Conservation (phyloP, 2,797 vertebrate species). For the Typhlichthys eigenmanni region DNA sequence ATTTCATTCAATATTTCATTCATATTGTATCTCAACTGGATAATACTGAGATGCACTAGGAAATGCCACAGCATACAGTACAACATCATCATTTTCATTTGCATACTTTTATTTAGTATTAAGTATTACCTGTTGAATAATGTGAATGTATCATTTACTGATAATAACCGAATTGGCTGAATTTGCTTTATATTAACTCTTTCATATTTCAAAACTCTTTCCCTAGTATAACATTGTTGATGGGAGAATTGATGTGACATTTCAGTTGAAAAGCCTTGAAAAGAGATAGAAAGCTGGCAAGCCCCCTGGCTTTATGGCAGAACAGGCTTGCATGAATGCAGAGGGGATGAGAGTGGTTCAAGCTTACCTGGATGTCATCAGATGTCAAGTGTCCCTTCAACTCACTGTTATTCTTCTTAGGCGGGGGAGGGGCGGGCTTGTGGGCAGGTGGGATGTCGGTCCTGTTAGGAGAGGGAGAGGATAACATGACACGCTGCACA, state of each 20-base stretch:
- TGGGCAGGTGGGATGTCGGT: conserved; percentile 84
- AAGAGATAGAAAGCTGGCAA: neutral
- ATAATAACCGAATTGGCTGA: neutral
- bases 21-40: too few species aligned
- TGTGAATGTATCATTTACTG: neutral
- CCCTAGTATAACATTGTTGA: neutral
- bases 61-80: too few species aligned
- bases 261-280: neutral
- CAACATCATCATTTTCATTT: too few species aligned
- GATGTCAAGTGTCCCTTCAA: conserved; percentile 84
- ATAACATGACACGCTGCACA: conserved; percentile 72
- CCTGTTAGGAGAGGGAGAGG: conserved; percentile 78
- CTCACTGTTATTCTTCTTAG: conserved; percentile 84
- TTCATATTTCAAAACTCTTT: neutral
- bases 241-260: neutral
- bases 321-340: neutral
- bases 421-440: conserved; percentile 83
- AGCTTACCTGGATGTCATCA: conserved; percentile 87
- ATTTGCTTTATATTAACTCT: neutral
- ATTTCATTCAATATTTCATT: too few species aligned
- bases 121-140: too few species aligned
- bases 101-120: too few species aligned
- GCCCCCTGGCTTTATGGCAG: neutral
- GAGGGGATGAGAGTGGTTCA: neutral
- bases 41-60: too few species aligned